These are phyloP conservation scores for Lampropteryx suffumata DNA, from an alignment of 2,888 invertebrate species.

Conservation along the genomic window DNA sequence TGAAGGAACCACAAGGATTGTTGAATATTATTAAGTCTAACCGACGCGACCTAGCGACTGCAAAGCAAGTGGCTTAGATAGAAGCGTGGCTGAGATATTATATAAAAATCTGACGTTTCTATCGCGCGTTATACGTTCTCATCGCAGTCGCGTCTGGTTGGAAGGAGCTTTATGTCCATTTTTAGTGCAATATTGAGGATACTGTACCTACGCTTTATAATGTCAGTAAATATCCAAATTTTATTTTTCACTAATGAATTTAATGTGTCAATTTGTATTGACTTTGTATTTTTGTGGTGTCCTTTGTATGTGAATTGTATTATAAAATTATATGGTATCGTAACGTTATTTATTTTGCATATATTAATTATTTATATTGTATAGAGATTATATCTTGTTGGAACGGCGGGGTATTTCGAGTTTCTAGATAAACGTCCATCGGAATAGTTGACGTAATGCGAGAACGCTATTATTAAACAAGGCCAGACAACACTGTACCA, in stretches of 20 bases:
- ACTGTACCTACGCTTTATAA: constrained; percentile 5
- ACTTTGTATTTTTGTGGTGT: constrained; percentile 2
- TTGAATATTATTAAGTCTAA: constrained; percentile 11
- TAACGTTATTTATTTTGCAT: constrained; percentile 30
- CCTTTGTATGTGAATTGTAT: constrained; percentile 18
- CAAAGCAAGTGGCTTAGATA: too few relatives aligned
- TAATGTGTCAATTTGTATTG: constrained; percentile 4
- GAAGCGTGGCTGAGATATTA: too few relatives aligned
- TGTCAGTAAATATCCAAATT: constrained; percentile 8
- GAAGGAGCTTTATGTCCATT: neutral
- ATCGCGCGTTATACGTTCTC: neutral
- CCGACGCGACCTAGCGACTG: constrained; percentile 1
- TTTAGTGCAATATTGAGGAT: constrained; percentile 22
- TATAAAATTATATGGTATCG: constrained; percentile 15
- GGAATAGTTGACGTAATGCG: neutral
- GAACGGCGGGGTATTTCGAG: constrained; percentile 26
- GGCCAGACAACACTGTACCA: too few relatives aligned
- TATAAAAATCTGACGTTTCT: neutral
- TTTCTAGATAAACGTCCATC: constrained; percentile 16
- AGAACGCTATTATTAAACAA: neutral
- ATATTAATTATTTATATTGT: constrained; percentile 24
- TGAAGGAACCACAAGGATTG: constrained; percentile 9
- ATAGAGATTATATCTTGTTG: constrained; percentile 20
- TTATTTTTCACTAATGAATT: constrained; percentile 9
- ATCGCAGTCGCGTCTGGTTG: neutral